Base-by-base conservation (phyloP, 2,113 vertebrate genomes). In the Siniperca chuatsi region DNA sequence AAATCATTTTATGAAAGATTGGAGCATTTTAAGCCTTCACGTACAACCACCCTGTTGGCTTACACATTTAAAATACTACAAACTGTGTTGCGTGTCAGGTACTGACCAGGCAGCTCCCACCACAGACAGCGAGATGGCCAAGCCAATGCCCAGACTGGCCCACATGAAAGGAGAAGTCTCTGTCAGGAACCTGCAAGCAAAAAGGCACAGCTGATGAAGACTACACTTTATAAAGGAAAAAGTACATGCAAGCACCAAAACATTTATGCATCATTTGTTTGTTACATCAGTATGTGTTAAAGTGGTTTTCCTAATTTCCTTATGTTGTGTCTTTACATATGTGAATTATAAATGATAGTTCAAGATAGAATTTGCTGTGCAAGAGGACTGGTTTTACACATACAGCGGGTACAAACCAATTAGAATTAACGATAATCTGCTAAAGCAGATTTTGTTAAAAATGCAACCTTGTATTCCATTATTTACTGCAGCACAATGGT, bases 141-240 rank as follows among this genome's bases (percentile, higher is more conserved):
- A 87, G 44, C 98, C 97, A 73, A 99, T 99, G 74, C 98, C 98
- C 86, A 99, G 95, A 92, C 97, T 98, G 60, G 95, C 97, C 98
- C 98, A 99, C 98, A 99, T 99, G 90, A 96, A 99, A 5, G 98
- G 98, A 0, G 98, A 99, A 0, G 98, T 99, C 93, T 99, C 98
- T 0, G 97, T 98, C 78, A 99, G 95, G 95, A 99, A 99, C 98
- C 98, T 99, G 90, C 9, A 46, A 55, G 16, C 12, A 54, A 50
- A 87, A 12, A 85, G 6, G 42, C 11, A 69, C 13, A 83, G 37
- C 52, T 64, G 20, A 74, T 73, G 23, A 79, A 66, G 54, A 78
- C 44, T 4, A 2, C 5, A 40, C 12, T 62, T 64, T 10, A 44
- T 18, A n/a, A 37, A 37, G 5, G 5, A 40, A 12, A 35, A 75